Percentiles rank a stretch among this genome's conserved stretches.
Conservation (phyloP, 2,113 vertebrate species). For the Desmodus rotundus region DNA sequence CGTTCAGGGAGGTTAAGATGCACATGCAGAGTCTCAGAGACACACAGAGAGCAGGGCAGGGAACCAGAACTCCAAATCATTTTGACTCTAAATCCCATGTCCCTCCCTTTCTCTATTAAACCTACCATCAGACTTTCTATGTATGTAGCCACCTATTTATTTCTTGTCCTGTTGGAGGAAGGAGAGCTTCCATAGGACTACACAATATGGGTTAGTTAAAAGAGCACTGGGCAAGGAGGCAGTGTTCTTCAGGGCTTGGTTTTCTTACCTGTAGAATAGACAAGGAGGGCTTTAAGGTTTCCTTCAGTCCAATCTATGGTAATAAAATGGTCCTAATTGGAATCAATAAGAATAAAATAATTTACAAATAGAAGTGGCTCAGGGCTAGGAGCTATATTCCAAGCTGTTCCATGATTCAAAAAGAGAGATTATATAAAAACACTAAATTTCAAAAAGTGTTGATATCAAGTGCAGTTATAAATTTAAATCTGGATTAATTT, state of each 20-base stretch:
- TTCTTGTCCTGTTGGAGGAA: not conserved
- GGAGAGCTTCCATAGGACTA: not conserved
- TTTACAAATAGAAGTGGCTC: not conserved
- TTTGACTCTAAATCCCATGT: not conserved
- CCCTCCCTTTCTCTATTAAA: not conserved
- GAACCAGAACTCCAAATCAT: not conserved
- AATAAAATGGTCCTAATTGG: not conserved
- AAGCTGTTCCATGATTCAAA: not conserved
- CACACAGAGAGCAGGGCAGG: not conserved
- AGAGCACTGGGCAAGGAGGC: not conserved
- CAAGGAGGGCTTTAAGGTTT: not conserved
- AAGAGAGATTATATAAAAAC: not conserved
- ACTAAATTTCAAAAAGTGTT: not conserved
- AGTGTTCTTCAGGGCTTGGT: not conserved
- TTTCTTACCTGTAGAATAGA: not conserved
- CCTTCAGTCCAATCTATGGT: not conserved
- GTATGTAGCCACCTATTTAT: not conserved
- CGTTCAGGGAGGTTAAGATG: not conserved
- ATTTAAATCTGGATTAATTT: not conserved
- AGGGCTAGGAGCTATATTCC: not conserved
- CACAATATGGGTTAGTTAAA: not conserved
- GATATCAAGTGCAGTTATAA: not conserved
- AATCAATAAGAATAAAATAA: slow-evolving; percentile 29
- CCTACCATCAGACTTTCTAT: not conserved
- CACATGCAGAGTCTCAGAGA: not conserved